A percentile compares a stretch with the other conserved stretches of the same genome.
These are phyloP conservation scores for Neoitamus cyanurus DNA, from an alignment of 2,888 invertebrate genomes.

Conservation along the genomic window DNA sequence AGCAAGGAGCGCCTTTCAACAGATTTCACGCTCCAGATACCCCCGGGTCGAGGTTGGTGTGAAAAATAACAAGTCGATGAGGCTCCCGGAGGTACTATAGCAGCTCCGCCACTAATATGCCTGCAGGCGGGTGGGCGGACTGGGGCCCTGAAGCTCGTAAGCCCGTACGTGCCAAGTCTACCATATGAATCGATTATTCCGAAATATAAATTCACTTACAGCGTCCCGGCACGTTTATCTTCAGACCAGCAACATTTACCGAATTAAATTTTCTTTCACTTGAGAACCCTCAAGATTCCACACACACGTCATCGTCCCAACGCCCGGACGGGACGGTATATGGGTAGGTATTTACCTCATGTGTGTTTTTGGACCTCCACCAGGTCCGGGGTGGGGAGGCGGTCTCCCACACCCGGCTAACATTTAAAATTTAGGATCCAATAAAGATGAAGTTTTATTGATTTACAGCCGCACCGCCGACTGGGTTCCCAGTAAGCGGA, in stretches of 20 bases:
- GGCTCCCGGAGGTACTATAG: neutral
- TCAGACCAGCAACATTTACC: slow-evolving; percentile 45
- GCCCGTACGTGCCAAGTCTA: slow-evolving; percentile 45
- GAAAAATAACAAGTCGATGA: neutral
- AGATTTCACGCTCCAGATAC: slow-evolving; percentile 10
- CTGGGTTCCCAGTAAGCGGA: slow-evolving; percentile 11
- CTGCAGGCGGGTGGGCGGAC: neutral
- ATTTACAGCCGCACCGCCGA: slow-evolving; percentile 33
- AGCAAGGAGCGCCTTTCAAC: neutral
- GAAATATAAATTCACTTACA: slow-evolving; percentile 48
- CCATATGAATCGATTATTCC: slow-evolving; percentile 50
- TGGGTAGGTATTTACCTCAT: neutral
- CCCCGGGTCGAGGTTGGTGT: neutral
- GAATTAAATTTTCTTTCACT: slow-evolving; percentile 49
- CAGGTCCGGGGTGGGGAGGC: too few species aligned
- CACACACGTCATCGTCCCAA: neutral
- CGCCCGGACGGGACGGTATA: neutral
- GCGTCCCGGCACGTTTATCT: slow-evolving; percentile 42
- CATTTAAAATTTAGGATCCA: slow-evolving; percentile 47
- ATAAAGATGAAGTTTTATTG: slow-evolving; percentile 47
- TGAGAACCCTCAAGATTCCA: slow-evolving; percentile 36
- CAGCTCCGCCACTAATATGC: neutral
- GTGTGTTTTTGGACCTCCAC: neutral
- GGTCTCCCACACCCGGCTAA: neutral
- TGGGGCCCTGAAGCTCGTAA: neutral